Percentiles rank a stretch among this genome's conserved stretches.
Conservation (phyloP, 2,888 invertebrate species). For the Leptothorax acervorum region DNA sequence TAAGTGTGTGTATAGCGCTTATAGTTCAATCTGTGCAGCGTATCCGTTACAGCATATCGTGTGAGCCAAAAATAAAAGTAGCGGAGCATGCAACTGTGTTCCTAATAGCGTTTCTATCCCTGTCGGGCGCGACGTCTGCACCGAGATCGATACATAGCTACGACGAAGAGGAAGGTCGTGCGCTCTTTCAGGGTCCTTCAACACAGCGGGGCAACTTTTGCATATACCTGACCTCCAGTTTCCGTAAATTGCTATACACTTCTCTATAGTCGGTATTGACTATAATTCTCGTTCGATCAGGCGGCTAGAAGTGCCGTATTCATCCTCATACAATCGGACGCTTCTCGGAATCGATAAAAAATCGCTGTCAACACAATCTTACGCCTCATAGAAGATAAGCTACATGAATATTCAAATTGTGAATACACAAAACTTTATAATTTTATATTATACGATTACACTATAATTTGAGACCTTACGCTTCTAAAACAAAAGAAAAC, state of each 20-base stretch:
- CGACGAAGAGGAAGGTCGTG: conserved; percentile 38
- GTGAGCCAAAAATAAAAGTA: conserved; percentile 37
- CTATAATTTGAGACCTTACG: background rate
- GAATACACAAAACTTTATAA: background rate
- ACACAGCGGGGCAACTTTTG: conserved; percentile 1
- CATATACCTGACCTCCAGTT: conserved; percentile 45
- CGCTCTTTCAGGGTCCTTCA: conserved; percentile 41
- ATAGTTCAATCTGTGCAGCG: conserved; percentile 16
- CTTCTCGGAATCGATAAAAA: conserved; percentile 9
- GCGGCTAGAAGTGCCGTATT: background rate
- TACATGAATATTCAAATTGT: background rate
- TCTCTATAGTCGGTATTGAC: conserved; percentile 9
- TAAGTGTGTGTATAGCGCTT: conserved; percentile 12
- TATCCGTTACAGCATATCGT: conserved; percentile 34
- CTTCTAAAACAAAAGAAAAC: background rate
- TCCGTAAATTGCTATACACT: background rate
- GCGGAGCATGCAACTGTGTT: conserved; percentile 22
- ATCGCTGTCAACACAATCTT: background rate
- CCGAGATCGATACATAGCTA: conserved; percentile 46
- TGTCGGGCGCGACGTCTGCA: conserved; percentile 46
- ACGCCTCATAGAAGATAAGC: background rate
- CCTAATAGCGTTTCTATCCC: conserved; percentile 30
- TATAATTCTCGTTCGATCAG: conserved; percentile 33
- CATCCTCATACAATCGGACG: background rate
- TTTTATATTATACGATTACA: background rate